These are phyloP conservation scores for Tachina lurida DNA, from an alignment of 2,888 invertebrate species.

Conservation along the genomic window DNA sequence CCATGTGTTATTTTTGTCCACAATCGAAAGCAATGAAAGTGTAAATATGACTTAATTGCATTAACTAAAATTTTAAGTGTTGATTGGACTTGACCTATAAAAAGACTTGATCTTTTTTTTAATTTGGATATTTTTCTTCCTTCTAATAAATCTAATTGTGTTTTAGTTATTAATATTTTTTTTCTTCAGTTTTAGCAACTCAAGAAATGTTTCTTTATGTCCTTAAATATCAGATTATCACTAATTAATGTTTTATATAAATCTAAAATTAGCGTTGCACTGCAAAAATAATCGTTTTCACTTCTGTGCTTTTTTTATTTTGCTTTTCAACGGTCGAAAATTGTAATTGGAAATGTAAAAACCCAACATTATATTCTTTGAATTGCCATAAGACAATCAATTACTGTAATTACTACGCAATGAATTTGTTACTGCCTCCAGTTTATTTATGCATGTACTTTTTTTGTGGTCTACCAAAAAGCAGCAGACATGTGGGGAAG, in stretches of 20 bases:
- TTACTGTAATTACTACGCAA: conserved; percentile 66
- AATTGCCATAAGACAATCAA: conserved; percentile 68
- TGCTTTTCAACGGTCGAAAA: neutral
- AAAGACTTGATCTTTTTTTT: too few species aligned
- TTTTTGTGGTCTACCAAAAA: neutral
- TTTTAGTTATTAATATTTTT: too few species aligned
- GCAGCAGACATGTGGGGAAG: neutral
- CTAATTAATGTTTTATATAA: conserved; percentile 41
- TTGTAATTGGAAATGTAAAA: neutral
- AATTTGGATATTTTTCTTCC: too few species aligned
- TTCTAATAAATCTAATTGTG: too few species aligned
- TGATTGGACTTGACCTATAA: too few species aligned
- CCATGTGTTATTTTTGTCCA: too few species aligned
- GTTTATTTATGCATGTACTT: neutral
- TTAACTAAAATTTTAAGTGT: too few species aligned
- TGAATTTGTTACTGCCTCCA: conserved; percentile 40
- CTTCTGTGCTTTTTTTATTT: neutral
- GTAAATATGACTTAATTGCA: too few species aligned
- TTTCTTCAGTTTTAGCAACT: too few species aligned
- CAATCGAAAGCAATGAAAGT: too few species aligned
- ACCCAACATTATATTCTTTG: conserved; percentile 26
- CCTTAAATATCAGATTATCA: conserved; percentile 32
- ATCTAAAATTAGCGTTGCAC: conserved; percentile 11
- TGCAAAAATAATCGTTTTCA: neutral
- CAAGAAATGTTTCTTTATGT: too few species aligned